Conservation (phyloP, 37 sponge, comb jelly and placozoan species). For the Petrosia ficiformis region DNA sequence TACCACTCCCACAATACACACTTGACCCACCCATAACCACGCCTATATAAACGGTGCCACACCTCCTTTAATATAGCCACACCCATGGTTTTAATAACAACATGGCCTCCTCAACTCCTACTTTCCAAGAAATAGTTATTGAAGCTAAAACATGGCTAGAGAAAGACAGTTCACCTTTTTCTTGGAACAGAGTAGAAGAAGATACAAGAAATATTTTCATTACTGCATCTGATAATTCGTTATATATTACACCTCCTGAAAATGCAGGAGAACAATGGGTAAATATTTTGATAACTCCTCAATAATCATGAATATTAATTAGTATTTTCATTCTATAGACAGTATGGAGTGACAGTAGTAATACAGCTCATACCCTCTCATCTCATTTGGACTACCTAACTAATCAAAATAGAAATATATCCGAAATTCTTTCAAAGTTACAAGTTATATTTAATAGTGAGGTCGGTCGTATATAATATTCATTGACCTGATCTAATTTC, state of each 20-base stretch:
- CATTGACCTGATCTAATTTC: too few species aligned
- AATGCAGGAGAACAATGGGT: not conserved
- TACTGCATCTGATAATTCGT: slow-evolving; percentile 19
- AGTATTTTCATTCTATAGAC: slow-evolving; percentile 13
- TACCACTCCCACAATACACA: too few species aligned
- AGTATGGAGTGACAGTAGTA: slow-evolving; percentile 70
- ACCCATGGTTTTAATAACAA: not conserved
- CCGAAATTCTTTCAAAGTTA: slow-evolving; percentile 15
- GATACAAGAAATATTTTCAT: slow-evolving; percentile 26
- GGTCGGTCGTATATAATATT: too few species aligned
- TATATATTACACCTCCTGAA: slow-evolving; percentile 54
- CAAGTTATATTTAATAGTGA: not conserved
- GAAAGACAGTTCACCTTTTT: slow-evolving; percentile 11
- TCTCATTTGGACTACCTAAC: slow-evolving; percentile 41
- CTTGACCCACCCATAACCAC: too few species aligned
- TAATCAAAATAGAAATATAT: slow-evolving; percentile 4
- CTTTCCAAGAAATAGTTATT: not conserved
- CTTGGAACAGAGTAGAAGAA: slow-evolving; percentile 5
- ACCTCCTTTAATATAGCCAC: slow-evolving; percentile 3
- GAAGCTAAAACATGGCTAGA: too few species aligned
- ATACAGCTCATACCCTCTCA: slow-evolving; percentile 20
- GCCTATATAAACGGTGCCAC: too few species aligned
- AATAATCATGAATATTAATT: not conserved
- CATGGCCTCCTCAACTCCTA: not conserved
- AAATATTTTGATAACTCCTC: not conserved